Evolutionary conservation across 2,113 vertebrate species (phyloP).

Genomic region (Heliornis fulica): DNA sequence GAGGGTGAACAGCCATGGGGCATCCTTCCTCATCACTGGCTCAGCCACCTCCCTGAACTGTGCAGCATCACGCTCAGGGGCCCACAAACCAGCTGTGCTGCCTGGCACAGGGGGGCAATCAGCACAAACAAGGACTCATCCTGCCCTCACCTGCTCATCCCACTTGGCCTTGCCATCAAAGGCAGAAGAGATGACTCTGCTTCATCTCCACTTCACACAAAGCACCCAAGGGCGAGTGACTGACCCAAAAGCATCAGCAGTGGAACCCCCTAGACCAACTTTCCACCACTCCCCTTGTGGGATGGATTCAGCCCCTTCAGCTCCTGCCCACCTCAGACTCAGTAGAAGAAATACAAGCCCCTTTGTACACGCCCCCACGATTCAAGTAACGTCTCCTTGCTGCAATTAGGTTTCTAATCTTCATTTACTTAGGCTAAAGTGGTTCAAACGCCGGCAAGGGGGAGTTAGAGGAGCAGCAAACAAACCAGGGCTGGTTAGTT

Average conservation of each 20-base stretch:
- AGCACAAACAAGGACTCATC: not conserved
- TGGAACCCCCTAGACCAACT: not conserved
- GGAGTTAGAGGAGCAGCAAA: not conserved
- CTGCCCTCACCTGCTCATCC: not conserved
- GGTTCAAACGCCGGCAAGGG: not conserved
- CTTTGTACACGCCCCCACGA: not conserved
- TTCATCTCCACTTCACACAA: not conserved
- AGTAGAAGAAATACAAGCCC: not conserved
- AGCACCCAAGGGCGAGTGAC: not conserved
- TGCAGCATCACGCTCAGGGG: not conserved
- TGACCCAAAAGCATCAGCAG: not conserved
- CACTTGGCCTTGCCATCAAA: not conserved
- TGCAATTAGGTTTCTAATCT: not conserved
- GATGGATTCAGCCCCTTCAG: not conserved
- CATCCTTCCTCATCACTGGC: not conserved
- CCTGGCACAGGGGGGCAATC: not conserved
- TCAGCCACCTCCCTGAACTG: not conserved
- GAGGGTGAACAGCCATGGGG: not conserved
- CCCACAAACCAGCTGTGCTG: accelerated
- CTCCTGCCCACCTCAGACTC: not conserved
- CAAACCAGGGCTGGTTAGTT: not conserved
- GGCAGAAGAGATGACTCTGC: not conserved
- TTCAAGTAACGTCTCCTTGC: not conserved
- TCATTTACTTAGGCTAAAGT: not conserved
- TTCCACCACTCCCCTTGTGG: accelerated